Conservation (phyloP, 2,113 vertebrate genomes). For the Tachuris rubrigastra region DNA sequence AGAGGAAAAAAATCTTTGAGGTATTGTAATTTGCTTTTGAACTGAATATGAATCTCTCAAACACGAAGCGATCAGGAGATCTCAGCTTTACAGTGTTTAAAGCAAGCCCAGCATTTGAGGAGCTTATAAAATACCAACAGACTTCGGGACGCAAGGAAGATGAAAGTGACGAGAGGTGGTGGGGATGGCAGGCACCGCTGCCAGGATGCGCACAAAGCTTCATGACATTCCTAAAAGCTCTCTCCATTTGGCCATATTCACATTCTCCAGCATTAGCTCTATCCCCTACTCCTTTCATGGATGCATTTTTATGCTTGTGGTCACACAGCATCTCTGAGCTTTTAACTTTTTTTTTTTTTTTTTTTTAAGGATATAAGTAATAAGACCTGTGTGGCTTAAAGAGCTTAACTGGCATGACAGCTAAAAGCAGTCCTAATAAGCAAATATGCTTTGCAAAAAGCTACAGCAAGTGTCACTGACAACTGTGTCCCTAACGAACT, state of each 20-base stretch:
- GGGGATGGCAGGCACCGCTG: fast-evolving
- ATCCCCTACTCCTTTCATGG: neutral
- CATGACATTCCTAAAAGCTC: neutral
- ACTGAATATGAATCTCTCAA: neutral
- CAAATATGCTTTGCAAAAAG: neutral
- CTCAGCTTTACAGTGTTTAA: neutral
- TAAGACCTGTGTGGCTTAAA: neutral
- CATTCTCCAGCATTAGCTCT: neutral
- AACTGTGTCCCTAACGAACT: neutral
- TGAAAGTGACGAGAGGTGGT: neutral
- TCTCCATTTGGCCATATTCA: neutral
- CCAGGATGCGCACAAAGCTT: neutral
- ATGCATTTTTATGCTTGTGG: neutral
- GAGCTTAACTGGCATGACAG: neutral
- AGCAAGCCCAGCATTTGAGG: neutral
- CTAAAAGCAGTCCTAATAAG: neutral
- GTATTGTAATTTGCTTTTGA: neutral
- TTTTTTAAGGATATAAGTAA: neutral
- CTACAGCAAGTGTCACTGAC: neutral
- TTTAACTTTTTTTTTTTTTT: neutral
- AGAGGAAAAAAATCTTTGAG: fast-evolving
- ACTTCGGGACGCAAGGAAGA: neutral
- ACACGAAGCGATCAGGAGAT: neutral
- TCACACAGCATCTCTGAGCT: neutral
- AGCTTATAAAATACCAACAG: fast-evolving